Evolutionary conservation across 2,113 vertebrate species (phyloP).

Genomic region (Apaloderma vittatum): DNA sequence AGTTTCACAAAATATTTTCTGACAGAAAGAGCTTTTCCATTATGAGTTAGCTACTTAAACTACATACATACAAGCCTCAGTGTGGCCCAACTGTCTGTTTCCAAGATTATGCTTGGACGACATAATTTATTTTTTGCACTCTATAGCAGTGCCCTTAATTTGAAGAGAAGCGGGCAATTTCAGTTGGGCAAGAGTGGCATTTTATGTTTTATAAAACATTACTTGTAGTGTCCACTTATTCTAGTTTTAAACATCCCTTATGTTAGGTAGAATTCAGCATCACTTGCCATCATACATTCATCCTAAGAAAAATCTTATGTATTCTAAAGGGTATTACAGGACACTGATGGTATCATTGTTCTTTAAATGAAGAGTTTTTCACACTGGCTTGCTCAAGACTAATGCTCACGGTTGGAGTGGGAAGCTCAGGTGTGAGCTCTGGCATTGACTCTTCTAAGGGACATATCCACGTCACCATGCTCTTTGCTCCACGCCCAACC

Average conservation of each 20-base stretch:
- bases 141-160: rapidly evolving
- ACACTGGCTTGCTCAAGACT: neutral
- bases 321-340: neutral
- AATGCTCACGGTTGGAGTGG: rapidly evolving
- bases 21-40: neutral
- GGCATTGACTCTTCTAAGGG: neutral
- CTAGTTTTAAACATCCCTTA: neutral
- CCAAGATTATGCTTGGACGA: neutral
- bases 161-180: neutral
- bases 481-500: rapidly evolving
- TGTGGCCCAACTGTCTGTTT: neutral
- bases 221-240: neutral
- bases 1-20: neutral
- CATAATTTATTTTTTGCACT: neutral
- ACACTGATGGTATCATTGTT: neutral
- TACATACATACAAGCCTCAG: neutral
- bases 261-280: neutral
- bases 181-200: neutral
- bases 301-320: too few species aligned
- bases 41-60: neutral
- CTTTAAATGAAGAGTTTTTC: neutral
- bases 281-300: too few species aligned
- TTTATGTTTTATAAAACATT: neutral
- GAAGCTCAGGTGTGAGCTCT: neutral
- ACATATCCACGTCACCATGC: rapidly evolving